These are phyloP conservation scores for Heliconius charithonia DNA, from an alignment of 2,888 invertebrate species.

Conservation along the genomic window DNA sequence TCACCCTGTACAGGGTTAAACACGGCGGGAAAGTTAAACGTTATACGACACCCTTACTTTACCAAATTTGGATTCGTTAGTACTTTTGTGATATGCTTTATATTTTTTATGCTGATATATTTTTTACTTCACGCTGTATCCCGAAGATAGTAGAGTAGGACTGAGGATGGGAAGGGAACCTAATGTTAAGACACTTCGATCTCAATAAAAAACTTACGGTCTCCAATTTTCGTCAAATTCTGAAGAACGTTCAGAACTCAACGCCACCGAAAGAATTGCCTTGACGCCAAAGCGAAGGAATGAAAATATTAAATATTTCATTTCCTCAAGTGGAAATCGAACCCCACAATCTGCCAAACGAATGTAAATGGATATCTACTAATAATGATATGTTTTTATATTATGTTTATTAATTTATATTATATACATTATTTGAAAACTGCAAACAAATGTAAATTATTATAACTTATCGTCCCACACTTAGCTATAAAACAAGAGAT, in stretches of 20 bases:
- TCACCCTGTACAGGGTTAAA: slow-evolving; percentile 58
- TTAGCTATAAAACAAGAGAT: slow-evolving; percentile 38
- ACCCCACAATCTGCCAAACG: not conserved
- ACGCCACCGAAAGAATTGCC: too few relatives aligned
- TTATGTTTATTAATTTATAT: too few relatives aligned
- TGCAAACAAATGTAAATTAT: slow-evolving; percentile 27
- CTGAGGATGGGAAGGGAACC: not conserved
- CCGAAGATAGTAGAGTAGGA: not conserved
- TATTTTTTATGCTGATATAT: not conserved
- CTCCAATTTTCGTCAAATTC: not conserved
- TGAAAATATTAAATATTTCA: not conserved
- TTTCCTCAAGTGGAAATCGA: not conserved
- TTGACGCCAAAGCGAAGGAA: not conserved
- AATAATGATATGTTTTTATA: not conserved
- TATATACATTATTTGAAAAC: not conserved
- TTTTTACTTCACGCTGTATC: not conserved
- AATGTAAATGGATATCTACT: not conserved
- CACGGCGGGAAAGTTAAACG: slow-evolving; percentile 51
- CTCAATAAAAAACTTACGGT: not conserved
- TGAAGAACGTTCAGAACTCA: too few relatives aligned
- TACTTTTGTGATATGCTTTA: slow-evolving; percentile 26
- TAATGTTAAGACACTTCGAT: not conserved
- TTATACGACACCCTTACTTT: slow-evolving; percentile 42
- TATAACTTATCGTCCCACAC: slow-evolving; percentile 39
- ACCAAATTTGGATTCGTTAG: slow-evolving; percentile 39